A percentile compares a stretch with the other conserved stretches of the same genome.
These are phyloP conservation scores for Prunella himalayana DNA, from an alignment of 2,113 vertebrate species.

Conservation along the genomic window DNA sequence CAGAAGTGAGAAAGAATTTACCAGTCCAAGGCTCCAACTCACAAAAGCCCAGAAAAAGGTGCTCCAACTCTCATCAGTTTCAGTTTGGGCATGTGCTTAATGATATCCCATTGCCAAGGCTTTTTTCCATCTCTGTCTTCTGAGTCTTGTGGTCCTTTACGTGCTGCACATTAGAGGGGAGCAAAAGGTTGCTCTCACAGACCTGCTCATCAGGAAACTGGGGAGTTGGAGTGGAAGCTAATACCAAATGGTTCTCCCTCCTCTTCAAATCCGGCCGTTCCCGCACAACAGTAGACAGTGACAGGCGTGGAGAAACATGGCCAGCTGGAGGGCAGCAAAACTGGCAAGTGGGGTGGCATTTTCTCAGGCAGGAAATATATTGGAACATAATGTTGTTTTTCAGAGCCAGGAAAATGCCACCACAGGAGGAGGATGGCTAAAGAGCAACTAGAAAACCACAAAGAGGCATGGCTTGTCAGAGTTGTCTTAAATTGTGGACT, in stretches of 20 bases:
- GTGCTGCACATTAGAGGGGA: neutral
- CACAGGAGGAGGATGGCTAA: neutral
- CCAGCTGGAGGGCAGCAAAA: constrained; percentile 45
- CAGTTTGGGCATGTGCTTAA: neutral
- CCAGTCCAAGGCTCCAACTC: neutral
- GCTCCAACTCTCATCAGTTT: neutral
- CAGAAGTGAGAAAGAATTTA: neutral
- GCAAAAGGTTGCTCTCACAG: neutral
- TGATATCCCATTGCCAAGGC: neutral
- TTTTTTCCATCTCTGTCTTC: neutral
- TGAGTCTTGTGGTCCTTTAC: neutral
- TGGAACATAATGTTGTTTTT: constrained; percentile 16
- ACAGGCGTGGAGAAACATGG: neutral
- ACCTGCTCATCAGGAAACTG: neutral
- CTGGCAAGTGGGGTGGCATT: neutral
- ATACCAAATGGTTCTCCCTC: neutral
- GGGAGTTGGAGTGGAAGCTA: neutral
- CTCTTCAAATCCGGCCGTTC: neutral
- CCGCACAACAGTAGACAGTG: neutral
- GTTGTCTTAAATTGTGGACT: neutral
- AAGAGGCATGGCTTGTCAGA: neutral
- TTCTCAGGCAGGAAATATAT: constrained; percentile 14
- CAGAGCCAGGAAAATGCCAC: neutral
- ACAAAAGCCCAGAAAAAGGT: neutral
- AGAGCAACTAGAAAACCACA: neutral